phyloP scores from a whole-genome alignment of 2,888 invertebrate species.

The Muschampia plurimacula region DNA sequence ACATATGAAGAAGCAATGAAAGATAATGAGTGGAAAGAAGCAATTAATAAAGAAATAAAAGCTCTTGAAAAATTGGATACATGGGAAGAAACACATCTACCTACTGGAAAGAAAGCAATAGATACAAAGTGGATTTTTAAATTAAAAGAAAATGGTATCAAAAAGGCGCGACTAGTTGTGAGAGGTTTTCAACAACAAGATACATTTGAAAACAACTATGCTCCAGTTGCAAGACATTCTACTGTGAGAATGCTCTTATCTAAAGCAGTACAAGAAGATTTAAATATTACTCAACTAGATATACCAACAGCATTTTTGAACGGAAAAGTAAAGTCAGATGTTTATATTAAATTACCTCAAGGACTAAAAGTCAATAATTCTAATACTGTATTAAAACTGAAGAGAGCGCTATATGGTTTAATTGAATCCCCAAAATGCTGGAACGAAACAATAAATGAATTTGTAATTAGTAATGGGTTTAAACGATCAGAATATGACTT shows the following conservation, averaged over 20 bases:
- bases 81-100: neutral
- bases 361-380: conserved; percentile 11
- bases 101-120: neutral
- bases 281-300: conserved; percentile 20
- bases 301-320: conserved; percentile 28
- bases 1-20: neutral
- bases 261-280: conserved; percentile 13
- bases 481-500: no score
- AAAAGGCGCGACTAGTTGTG: conserved; percentile 36
- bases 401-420: conserved; percentile 41
- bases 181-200: conserved; percentile 35
- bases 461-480: neutral
- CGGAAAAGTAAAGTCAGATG: conserved; percentile 32
- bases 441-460: conserved; percentile 40
- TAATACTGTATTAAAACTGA: conserved; percentile 40
- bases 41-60: neutral
- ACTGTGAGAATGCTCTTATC: conserved; percentile 19
- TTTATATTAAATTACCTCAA: conserved; percentile 40
- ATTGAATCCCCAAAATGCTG: conserved; percentile 42
- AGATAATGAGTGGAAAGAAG: neutral
- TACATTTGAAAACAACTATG: conserved; percentile 18
- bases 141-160: neutral
- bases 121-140: neutral
- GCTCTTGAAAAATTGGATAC: neutral
- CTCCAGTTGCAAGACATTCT: conserved; percentile 33